Base-by-base conservation (phyloP, 1,140 invertebrate genomes). In the Drosophila grimshawi region DNA sequence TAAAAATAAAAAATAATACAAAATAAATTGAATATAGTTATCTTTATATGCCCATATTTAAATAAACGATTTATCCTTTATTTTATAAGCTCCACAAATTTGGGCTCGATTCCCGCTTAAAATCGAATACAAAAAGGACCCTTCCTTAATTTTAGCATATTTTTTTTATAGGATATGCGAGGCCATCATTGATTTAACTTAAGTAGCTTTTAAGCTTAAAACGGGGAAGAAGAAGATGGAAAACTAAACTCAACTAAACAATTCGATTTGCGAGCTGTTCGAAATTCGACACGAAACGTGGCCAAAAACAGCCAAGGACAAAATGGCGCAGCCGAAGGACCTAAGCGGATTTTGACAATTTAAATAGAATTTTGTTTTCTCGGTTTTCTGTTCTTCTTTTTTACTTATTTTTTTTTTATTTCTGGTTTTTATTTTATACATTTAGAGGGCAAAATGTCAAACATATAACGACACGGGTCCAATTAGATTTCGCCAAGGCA, bases 261-360 rank as follows among this genome's bases (percentile, higher is more conserved):
- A 89, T 80, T 89, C 78, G 76, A 65, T 72, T 89, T 88, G 65
- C 41, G 60, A 73, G n/a, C 53, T 59, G 53, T 7, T 37, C 56
- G 73, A 76, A 76, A 76, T 41, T 65, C 67, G 68, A 72, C 61
- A 76, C 73, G 70, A 71, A 76, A 71, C 66, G 55, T 51, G 51
- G 33, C 57, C 71, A 48, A 57, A 63, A 75, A 53, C 35, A 53
- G 39, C 64, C 55, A 59, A 35, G 53, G 32, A 67, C 6, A 82
- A 76, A 78, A 86, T 69, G 72, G 76, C 61, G 51, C 10, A 60
- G 35, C 61, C 53, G 19, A 67, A 67, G 70, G 30, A 68, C 29
- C 74, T 83, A 88, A 89, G 85, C 85, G 60, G 85, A 72, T 89
- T 89, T 81, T 48, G 46, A 78, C 85, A 89, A 89, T 88, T 88